phyloP scores from a whole-genome alignment of 2,888 invertebrate species.

The Drosophila melanosoma region DNA sequence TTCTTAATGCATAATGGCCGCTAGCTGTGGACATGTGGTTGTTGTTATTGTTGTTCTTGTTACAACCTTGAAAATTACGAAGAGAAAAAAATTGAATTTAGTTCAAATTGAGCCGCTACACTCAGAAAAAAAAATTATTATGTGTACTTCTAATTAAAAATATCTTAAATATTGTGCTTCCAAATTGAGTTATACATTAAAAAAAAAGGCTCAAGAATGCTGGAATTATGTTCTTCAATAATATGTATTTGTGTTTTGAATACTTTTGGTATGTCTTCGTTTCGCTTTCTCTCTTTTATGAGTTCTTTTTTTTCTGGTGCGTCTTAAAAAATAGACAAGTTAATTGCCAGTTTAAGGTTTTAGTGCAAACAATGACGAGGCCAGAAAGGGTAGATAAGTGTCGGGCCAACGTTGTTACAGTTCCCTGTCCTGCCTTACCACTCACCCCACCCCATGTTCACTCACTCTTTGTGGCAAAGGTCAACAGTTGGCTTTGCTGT shows the following conservation, averaged over 20 bases:
- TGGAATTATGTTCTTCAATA: background rate
- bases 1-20: conserved; percentile 69
- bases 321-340: conserved; percentile 73
- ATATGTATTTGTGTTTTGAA: background rate
- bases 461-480: conserved; percentile 40
- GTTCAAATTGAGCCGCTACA: conserved; percentile 67
- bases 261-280: conserved; percentile 2
- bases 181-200: background rate
- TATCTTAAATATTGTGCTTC: background rate
- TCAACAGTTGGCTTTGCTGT: conserved; percentile 47
- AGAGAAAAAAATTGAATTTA: conserved; percentile 67
- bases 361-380: conserved; percentile 76
- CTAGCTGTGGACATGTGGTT: conserved; percentile 43
- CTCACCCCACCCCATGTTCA: background rate
- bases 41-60: conserved; percentile 13
- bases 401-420: conserved; percentile 48
- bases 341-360: conserved; percentile 77
- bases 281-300: background rate
- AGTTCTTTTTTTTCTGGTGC: conserved; percentile 55
- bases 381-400: conserved; percentile 77
- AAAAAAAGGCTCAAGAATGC: background rate
- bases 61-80: conserved; percentile 65
- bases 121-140: background rate
- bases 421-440: background rate
- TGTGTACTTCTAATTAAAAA: background rate